Percentiles rank a stretch among this genome's conserved stretches.
phyloP scores from a whole-genome alignment of 1,140 invertebrate genomes.

The Pogonognathellus flavescens region DNA sequence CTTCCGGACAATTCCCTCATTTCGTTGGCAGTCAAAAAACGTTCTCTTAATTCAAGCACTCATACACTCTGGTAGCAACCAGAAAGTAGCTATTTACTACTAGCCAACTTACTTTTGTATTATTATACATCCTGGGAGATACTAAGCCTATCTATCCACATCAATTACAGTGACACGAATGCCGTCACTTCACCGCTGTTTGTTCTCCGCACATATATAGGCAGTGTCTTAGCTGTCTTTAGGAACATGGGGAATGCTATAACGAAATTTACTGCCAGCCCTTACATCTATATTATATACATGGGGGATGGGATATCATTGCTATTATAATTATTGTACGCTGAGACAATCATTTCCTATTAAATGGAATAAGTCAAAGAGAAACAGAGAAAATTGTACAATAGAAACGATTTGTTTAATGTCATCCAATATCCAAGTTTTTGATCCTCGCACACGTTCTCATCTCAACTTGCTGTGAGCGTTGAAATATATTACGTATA shows the following conservation, averaged over 20 bases:
- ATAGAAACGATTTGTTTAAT: slow-evolving; percentile 15
- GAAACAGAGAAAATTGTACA: neutral
- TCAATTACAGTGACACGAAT: neutral
- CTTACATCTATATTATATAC: neutral
- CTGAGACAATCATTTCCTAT: slow-evolving; percentile 35
- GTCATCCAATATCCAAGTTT: slow-evolving; percentile 10
- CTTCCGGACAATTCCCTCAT: slow-evolving; percentile 47
- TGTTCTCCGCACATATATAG: too few species aligned
- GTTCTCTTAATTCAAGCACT: slow-evolving; percentile 48
- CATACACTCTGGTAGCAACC: neutral
- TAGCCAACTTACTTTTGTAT: neutral
- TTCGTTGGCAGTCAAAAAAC: slow-evolving; percentile 49
- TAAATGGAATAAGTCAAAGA: slow-evolving; percentile 33
- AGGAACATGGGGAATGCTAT: too few species aligned
- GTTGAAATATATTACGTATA: too few species aligned
- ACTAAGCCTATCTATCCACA: slow-evolving; percentile 19
- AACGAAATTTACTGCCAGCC: neutral
- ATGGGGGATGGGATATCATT: neutral
- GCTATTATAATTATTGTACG: slow-evolving; percentile 11
- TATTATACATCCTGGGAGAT: slow-evolving; percentile 44
- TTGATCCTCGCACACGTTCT: neutral
- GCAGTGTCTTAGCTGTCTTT: too few species aligned
- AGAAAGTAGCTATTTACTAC: neutral
- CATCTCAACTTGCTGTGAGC: too few species aligned
- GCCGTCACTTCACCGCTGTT: too few species aligned